phyloP scores from a whole-genome alignment of 2,113 vertebrate genomes.

The Oenanthe oenanthe region DNA sequence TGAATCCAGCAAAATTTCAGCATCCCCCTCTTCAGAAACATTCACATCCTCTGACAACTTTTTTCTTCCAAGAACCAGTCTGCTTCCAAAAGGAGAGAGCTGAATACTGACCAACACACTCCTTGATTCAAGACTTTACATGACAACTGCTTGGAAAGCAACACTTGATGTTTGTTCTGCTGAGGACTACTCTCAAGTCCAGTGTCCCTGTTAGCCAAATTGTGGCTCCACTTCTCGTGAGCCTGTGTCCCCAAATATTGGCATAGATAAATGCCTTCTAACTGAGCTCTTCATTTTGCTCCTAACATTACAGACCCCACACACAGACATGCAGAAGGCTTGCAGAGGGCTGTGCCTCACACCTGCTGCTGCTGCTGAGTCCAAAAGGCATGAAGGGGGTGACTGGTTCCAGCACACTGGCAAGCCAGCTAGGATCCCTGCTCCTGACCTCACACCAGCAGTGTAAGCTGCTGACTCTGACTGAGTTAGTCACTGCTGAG shows the following conservation, averaged over 20 bases:
- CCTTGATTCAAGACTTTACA: not conserved
- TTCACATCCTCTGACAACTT: not conserved
- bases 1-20: conserved; percentile 47
- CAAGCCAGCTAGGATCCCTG: not conserved
- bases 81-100: not conserved
- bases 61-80: conserved; percentile 8
- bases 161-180: not conserved
- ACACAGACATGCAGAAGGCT: not conserved
- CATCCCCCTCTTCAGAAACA: conserved; percentile 15
- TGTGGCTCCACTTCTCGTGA: not conserved
- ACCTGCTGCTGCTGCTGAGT: not conserved
- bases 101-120: not conserved
- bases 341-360: not conserved
- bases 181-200: not conserved
- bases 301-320: not conserved
- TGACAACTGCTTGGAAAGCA: conserved; percentile 5
- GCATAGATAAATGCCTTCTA: not conserved
- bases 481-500: not conserved
- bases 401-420: not conserved
- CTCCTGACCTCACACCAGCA: not conserved
- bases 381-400: not conserved
- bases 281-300: not conserved
- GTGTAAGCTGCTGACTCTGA: not conserved
- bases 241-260: not conserved
- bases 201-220: not conserved